Evolutionary conservation across 2,888 invertebrate genomes (phyloP).

Genomic region (Anarsia innoxiella): DNA sequence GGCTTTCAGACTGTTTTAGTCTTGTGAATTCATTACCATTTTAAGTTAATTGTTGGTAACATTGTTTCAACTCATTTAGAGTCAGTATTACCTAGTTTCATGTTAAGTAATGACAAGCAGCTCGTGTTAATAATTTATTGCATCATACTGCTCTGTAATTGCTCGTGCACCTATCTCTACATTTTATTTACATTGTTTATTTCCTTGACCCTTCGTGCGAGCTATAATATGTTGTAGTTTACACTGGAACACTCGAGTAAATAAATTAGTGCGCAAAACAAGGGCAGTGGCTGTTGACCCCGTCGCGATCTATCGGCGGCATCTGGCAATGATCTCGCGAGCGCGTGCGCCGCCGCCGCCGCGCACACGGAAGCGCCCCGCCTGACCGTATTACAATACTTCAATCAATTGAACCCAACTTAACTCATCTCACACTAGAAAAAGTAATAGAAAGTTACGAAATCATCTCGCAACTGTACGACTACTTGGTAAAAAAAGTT

Average conservation of each 20-base stretch:
- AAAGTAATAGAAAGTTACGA: slow-evolving; percentile 51
- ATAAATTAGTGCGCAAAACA: slow-evolving; percentile 68
- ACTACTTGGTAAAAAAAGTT: slow-evolving; percentile 18
- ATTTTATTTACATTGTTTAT: background rate
- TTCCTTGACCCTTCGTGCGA: background rate
- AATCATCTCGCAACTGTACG: slow-evolving; percentile 29
- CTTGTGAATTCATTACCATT: too few species aligned
- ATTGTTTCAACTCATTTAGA: too few species aligned
- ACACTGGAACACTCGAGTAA: slow-evolving; percentile 28
- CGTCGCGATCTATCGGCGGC: slow-evolving; percentile 65
- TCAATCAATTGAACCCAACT: slow-evolving; percentile 34
- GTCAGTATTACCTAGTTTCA: too few species aligned
- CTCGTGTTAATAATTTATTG: too few species aligned
- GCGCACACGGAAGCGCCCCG: background rate
- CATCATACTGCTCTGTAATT: too few species aligned
- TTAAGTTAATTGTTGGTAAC: too few species aligned
- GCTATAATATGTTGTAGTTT: background rate
- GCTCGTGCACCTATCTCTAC: too few species aligned
- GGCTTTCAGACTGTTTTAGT: too few species aligned
- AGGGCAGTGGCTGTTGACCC: slow-evolving; percentile 73
- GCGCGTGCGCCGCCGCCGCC: slow-evolving; percentile 24
- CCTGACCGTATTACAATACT: slow-evolving; percentile 66
- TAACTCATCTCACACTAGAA: slow-evolving; percentile 32
- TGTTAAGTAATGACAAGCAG: too few species aligned
- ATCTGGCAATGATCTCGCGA: slow-evolving; percentile 70